phyloP scores from a whole-genome alignment of 64 coral and sea anemone genomes.

The Dendrophyllia cribrosa region DNA sequence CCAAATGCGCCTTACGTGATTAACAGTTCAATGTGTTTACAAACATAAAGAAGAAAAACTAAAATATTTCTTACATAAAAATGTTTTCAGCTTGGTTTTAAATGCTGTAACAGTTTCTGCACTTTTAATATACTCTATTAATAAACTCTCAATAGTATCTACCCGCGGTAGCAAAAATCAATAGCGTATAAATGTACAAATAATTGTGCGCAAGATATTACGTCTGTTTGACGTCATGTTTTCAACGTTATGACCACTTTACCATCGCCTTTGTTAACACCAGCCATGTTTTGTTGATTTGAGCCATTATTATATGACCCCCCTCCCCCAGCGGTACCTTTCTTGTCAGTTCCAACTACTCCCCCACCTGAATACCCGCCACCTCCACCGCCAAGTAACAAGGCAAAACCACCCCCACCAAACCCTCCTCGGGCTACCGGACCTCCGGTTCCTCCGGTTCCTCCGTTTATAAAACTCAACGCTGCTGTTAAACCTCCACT shows the following conservation, averaged over 20 bases:
- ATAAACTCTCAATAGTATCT: too few species aligned
- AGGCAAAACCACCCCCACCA: constrained; percentile 51
- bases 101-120: too few species aligned
- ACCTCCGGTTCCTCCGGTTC: constrained; percentile 29
- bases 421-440: neutral
- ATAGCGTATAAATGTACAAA: too few species aligned
- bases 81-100: too few species aligned
- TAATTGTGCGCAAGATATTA: too few species aligned
- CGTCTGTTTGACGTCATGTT: neutral
- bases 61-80: too few species aligned
- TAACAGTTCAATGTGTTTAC: too few species aligned
- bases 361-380: constrained; percentile 74
- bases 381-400: constrained; percentile 41
- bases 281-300: constrained; percentile 14
- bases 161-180: too few species aligned
- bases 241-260: constrained; percentile 19
- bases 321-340: constrained; percentile 61
- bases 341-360: neutral
- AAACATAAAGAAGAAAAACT: too few species aligned
- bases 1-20: too few species aligned
- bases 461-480: constrained; percentile 42
- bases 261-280: constrained; percentile 68
- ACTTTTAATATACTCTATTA: too few species aligned
- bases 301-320: constrained; percentile 60
- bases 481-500: neutral